Evolutionary conservation across 2,113 vertebrate genomes (phyloP).

Genomic region (Ammodytes marinus): DNA sequence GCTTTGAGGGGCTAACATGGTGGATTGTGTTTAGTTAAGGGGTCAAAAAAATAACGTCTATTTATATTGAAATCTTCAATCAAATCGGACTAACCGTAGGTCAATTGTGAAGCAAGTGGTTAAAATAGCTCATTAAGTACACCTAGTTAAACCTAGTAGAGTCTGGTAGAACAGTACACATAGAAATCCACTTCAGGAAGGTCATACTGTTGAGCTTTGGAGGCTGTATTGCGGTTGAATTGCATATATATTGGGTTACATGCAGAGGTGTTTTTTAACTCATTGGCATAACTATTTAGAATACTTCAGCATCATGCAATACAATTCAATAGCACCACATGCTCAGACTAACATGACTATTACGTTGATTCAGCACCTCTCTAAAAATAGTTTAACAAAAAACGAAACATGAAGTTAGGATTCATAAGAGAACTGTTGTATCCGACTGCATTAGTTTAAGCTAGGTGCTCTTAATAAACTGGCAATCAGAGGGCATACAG

Average conservation of each 20-base stretch:
- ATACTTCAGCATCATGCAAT: background rate
- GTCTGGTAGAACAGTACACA: background rate
- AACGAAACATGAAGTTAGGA: background rate
- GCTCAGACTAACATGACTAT: background rate
- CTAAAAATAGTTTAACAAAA: background rate
- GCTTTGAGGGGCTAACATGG: background rate
- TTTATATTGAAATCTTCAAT: no score
- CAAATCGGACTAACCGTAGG: background rate
- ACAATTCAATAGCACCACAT: background rate
- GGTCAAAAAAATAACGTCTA: background rate
- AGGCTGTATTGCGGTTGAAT: background rate
- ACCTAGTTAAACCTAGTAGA: background rate
- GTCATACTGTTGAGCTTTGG: background rate
- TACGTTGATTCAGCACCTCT: background rate
- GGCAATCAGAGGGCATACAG: conserved; percentile 10
- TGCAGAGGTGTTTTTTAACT: background rate
- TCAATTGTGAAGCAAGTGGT: background rate
- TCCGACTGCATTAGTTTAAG: background rate
- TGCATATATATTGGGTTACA: no score
- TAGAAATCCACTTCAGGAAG: background rate
- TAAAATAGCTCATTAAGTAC: background rate
- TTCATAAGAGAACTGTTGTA: background rate
- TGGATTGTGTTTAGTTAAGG: background rate
- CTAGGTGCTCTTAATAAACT: background rate
- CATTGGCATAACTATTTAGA: background rate